phyloP scores from a whole-genome alignment of 2,113 vertebrate genomes.

The Cygnus buccinator region DNA sequence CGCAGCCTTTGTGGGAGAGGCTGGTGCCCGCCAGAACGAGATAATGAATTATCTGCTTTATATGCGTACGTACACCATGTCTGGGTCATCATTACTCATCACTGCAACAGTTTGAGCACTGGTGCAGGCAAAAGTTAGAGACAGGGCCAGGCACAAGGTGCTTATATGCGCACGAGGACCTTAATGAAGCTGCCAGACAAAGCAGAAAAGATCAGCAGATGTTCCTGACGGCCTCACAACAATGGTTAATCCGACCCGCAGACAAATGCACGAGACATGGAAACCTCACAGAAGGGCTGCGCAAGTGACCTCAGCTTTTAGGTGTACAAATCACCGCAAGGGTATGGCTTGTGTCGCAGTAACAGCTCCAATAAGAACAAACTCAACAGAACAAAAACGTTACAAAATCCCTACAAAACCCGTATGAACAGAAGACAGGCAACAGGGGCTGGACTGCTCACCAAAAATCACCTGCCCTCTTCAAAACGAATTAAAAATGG shows the following conservation, averaged over 20 bases:
- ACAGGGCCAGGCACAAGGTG: not conserved
- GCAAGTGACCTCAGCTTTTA: not conserved
- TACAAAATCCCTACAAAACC: not conserved
- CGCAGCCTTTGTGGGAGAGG: not conserved
- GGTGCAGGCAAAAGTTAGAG: not conserved
- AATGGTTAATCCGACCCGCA: conserved; percentile 45
- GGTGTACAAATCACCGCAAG: not conserved
- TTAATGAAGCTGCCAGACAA: conserved; percentile 57
- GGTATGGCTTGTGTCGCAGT: not conserved
- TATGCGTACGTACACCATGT: not conserved
- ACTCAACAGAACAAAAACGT: not conserved
- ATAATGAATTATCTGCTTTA: not conserved
- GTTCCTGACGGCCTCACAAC: not conserved
- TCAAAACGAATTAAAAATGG: not conserved
- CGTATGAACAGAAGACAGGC: not conserved
- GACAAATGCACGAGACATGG: not conserved
- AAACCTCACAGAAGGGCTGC: not conserved
- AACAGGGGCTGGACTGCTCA: not conserved
- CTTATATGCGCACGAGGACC: conserved; percentile 3
- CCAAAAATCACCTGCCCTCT: not conserved
- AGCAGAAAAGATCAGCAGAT: conserved; percentile 28
- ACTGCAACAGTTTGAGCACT: not conserved
- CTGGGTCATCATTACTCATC: not conserved
- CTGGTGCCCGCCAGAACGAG: fast-evolving
- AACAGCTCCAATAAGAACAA: not conserved